Percentiles rank a stretch among this genome's conserved stretches.
phyloP scores from a whole-genome alignment of 30 jellyfish, hydroid and myxozoan genomes.

The Aurelia aurita region DNA sequence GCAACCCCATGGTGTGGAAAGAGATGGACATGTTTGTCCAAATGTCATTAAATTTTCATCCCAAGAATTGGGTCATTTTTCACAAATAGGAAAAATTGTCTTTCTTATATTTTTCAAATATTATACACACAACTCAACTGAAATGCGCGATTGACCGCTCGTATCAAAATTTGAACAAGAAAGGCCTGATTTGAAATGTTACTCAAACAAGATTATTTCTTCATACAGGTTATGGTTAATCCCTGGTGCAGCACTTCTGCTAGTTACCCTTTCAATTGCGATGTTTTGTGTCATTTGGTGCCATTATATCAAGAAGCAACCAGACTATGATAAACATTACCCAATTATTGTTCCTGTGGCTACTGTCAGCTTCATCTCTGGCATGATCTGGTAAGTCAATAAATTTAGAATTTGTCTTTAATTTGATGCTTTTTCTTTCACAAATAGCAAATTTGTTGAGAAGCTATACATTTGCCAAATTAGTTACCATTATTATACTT shows the following conservation, averaged over 20 bases:
- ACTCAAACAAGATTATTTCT: not conserved
- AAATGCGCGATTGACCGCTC: too few species aligned
- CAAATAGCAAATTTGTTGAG: too few species aligned
- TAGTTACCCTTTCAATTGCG: constrained; percentile 51
- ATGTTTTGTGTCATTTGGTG: constrained; percentile 69
- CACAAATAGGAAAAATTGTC: not conserved
- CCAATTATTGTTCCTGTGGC: constrained; percentile 90
- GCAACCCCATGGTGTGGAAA: too few species aligned
- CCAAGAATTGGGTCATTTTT: too few species aligned
- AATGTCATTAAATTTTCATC: too few species aligned
- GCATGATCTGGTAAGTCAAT: constrained; percentile 63
- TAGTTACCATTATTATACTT: too few species aligned
- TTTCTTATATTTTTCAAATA: not conserved
- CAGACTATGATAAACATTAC: constrained; percentile 84
- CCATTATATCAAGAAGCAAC: constrained; percentile 76
- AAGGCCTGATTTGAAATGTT: too few species aligned
- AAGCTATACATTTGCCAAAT: too few species aligned
- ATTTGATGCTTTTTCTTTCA: too few species aligned
- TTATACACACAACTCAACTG: too few species aligned
- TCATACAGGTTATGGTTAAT: constrained; percentile 73
- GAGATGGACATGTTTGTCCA: too few species aligned
- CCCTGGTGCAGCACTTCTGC: constrained; percentile 71
- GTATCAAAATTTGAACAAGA: too few species aligned
- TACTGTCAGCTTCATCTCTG: constrained; percentile 77
- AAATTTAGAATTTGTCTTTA: not conserved